Conservation (phyloP, 2,888 invertebrate species). For the Bedellia somnulentella region DNA sequence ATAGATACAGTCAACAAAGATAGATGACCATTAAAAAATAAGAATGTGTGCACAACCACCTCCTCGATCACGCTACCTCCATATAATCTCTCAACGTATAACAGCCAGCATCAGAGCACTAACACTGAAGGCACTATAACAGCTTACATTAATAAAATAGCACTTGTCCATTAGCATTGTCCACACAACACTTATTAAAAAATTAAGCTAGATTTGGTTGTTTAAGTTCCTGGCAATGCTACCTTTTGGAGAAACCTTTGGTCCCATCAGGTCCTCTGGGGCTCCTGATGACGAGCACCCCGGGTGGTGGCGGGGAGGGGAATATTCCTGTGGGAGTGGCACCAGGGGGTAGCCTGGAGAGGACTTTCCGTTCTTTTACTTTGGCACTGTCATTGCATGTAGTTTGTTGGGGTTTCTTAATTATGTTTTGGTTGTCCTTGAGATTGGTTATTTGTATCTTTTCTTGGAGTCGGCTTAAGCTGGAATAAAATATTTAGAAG, state of each 20-base stretch:
- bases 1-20: no score
- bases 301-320: constrained; percentile 45
- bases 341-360: constrained; percentile 35
- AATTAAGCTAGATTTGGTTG: no score
- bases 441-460: constrained; percentile 46
- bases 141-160: no score
- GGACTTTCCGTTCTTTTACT: constrained; percentile 42
- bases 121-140: no score
- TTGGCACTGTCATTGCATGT: constrained; percentile 20
- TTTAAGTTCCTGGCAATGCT: no score
- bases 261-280: constrained; percentile 82
- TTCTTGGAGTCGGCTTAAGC: constrained; percentile 42
- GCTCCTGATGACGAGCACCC: constrained; percentile 66
- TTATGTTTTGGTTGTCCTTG: constrained; percentile 28
- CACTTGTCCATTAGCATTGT: no score
- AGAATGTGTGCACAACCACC: no score
- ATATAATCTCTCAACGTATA: no score
- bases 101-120: no score
- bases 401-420: constrained; percentile 7
- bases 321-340: constrained; percentile 32
- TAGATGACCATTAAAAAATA: no score
- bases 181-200: no score
- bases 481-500: constrained; percentile 19
- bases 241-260: constrained; percentile 46
- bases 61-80: no score